These are phyloP conservation scores for Helicoverpa zea DNA, from an alignment of 1,140 invertebrate genomes.

Conservation along the genomic window DNA sequence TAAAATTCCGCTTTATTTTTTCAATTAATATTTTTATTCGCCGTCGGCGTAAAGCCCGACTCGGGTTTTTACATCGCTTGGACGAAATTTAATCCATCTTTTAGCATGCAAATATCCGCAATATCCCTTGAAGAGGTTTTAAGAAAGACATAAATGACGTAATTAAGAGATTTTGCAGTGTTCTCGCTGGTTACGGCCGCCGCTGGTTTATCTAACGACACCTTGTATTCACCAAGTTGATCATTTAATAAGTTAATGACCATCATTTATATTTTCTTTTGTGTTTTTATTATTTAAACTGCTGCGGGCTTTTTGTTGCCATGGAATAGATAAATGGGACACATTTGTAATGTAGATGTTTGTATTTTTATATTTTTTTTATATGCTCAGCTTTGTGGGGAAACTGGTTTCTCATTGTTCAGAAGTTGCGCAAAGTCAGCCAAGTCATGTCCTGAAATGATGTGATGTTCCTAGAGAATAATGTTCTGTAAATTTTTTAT, in stretches of 20 bases:
- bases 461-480: too few relatives aligned
- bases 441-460: too few relatives aligned
- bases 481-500: too few relatives aligned
- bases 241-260: constrained; percentile 48
- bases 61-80: neutral
- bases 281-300: constrained; percentile 15
- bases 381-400: too few relatives aligned
- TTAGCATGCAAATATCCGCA: constrained; percentile 48
- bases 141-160: constrained; percentile 50
- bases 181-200: constrained; percentile 14
- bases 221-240: constrained; percentile 35
- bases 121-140: constrained; percentile 28
- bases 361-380: too few relatives aligned
- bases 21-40: neutral
- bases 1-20: neutral
- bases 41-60: neutral
- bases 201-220: constrained; percentile 43
- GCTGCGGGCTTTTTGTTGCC: neutral
- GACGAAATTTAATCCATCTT: constrained; percentile 45
- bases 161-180: constrained; percentile 37
- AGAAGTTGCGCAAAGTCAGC: too few relatives aligned
- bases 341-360: neutral
- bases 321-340: neutral
- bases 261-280: constrained; percentile 41
- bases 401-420: neutral